These are phyloP conservation scores for Latrodectus geometricus DNA, from an alignment of 1,140 invertebrate species.

Conservation along the genomic window DNA sequence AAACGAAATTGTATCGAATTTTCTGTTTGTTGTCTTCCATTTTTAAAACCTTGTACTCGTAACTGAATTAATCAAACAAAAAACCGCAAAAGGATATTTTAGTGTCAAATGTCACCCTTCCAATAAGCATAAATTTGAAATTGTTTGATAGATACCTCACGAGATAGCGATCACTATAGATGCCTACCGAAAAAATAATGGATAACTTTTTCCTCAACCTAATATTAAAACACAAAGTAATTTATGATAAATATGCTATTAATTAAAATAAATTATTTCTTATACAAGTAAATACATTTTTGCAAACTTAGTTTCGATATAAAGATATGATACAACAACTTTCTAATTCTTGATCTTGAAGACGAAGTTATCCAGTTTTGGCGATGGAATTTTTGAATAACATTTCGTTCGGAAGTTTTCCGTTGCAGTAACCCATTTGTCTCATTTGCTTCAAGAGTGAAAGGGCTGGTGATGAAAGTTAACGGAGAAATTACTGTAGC, in stretches of 20 bases:
- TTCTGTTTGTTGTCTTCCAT: too few relatives aligned
- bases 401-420: not conserved
- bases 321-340: not conserved
- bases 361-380: not conserved
- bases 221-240: not conserved
- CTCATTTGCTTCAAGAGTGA: constrained; percentile 40
- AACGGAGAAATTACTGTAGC: constrained; percentile 54
- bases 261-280: not conserved
- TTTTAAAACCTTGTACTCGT: too few relatives aligned
- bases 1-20: too few relatives aligned
- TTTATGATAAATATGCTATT: not conserved
- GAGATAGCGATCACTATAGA: too few relatives aligned
- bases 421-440: constrained; percentile 32
- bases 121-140: too few relatives aligned
- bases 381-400: not conserved
- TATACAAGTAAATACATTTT: not conserved
- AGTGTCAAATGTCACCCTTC: too few relatives aligned
- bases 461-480: constrained; percentile 48
- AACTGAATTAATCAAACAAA: too few relatives aligned
- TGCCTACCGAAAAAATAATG: too few relatives aligned
- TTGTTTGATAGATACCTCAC: too few relatives aligned
- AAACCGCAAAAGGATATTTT: too few relatives aligned
- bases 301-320: not conserved
- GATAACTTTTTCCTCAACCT: too few relatives aligned
- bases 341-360: not conserved